phyloP scores from a whole-genome alignment of 1,140 invertebrate species.

The Cotesia vestalis region DNA sequence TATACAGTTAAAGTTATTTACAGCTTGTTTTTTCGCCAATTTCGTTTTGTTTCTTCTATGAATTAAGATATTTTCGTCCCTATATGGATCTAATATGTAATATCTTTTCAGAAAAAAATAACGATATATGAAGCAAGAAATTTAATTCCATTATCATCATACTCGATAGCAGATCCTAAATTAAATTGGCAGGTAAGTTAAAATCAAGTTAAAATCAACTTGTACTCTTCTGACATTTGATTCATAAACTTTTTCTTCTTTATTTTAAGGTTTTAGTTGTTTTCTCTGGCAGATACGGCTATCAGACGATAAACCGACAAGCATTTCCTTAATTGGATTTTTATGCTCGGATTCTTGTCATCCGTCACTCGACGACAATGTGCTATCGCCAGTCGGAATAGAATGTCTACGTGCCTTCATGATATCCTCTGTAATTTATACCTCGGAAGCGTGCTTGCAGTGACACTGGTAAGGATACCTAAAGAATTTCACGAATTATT shows the following conservation, averaged over 20 bases:
- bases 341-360: conserved; percentile 55
- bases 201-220: background rate
- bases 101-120: too few relatives aligned
- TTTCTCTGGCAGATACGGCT: conserved; percentile 9
- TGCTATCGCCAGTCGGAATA: conserved; percentile 6
- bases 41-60: background rate
- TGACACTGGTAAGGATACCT: background rate
- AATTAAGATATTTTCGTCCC: background rate
- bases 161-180: too few relatives aligned
- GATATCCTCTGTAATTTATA: conserved; percentile 27
- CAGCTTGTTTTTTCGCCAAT: background rate
- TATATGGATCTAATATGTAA: too few relatives aligned
- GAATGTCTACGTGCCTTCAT: conserved; percentile 19
- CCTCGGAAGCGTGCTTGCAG: conserved; percentile 28
- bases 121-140: too few relatives aligned
- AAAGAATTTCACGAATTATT: background rate
- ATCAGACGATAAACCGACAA: conserved; percentile 32
- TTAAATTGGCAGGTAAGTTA: too few relatives aligned
- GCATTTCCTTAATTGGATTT: conserved; percentile 64
- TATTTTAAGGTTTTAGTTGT: background rate
- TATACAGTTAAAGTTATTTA: conserved; percentile 14
- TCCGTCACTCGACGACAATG: conserved; percentile 13
- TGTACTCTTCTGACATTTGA: conserved; percentile 3
- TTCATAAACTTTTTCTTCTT: conserved; percentile 1
- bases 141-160: too few relatives aligned